Evolutionary conservation across 2,888 invertebrate species (phyloP).

Genomic region (Oegoconia quadripuncta): DNA sequence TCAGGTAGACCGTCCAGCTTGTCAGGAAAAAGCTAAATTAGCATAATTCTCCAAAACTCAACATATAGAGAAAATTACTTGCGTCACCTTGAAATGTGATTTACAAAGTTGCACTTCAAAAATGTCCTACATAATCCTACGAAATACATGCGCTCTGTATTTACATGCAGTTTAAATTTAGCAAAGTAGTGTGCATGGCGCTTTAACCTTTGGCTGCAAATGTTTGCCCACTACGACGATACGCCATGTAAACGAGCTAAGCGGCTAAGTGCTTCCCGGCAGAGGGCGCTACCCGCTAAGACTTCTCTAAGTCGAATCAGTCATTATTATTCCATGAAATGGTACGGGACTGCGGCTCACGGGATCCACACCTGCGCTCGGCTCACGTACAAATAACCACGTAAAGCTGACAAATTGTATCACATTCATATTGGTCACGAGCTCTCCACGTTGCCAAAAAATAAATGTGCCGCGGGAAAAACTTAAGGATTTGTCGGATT

Average conservation of each 20-base stretch:
- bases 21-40: no score
- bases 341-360: conserved; percentile 39
- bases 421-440: conserved; percentile 69
- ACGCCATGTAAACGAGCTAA: conserved; percentile 43
- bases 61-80: no score
- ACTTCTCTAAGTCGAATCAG: conserved; percentile 66
- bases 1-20: no score
- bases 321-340: conserved; percentile 68
- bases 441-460: conserved; percentile 46
- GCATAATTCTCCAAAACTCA: no score
- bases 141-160: no score
- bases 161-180: no score
- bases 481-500: conserved; percentile 43
- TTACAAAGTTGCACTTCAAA: no score
- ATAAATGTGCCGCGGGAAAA: conserved; percentile 35
- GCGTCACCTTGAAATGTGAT: no score
- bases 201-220: no score
- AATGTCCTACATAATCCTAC: no score
- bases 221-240: background rate
- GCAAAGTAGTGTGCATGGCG: no score
- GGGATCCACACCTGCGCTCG: conserved; percentile 56
- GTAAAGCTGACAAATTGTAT: conserved; percentile 73
- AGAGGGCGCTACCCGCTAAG: conserved; percentile 23
- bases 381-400: conserved; percentile 63
- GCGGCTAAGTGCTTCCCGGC: conserved; percentile 32